Conservation (phyloP, 92 coral and sea anemone species). For the Isaurus tuberculatus region DNA sequence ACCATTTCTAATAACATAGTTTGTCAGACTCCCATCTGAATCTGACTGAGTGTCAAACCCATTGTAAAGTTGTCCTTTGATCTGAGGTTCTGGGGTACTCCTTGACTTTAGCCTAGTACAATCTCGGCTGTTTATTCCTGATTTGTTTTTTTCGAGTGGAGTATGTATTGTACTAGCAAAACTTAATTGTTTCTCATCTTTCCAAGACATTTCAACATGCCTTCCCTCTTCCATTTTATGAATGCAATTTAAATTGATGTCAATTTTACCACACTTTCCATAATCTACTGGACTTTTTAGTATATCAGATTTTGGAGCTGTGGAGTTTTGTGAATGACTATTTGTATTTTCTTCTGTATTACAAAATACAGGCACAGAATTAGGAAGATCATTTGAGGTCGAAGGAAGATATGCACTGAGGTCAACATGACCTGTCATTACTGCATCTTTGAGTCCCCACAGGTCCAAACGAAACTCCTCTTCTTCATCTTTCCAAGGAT, state of each 20-base stretch:
- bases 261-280: neutral
- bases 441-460: constrained; percentile 89
- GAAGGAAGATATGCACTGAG: constrained; percentile 56
- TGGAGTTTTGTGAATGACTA: neutral
- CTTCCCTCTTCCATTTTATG: neutral
- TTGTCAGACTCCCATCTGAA: constrained; percentile 72
- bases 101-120: constrained; percentile 6
- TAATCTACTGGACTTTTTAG: neutral
- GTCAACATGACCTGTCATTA: constrained; percentile 75
- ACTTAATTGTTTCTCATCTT: neutral
- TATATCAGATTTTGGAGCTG: neutral
- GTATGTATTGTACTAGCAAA: neutral
- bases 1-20: constrained; percentile 46
- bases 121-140: neutral
- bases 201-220: neutral
- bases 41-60: constrained; percentile 85
- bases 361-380: neutral
- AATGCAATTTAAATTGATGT: neutral
- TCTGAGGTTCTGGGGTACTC: constrained; percentile 82
- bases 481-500: constrained; percentile 56
- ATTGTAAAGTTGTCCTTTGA: constrained; percentile 83
- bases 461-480: constrained; percentile 75
- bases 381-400: neutral
- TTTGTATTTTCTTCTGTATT: neutral
- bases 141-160: neutral